Evolutionary conservation across 2,888 invertebrate genomes (phyloP), one percentile per base, ranked within the genome.

Genomic region (Gasteruption jaculator): DNA sequence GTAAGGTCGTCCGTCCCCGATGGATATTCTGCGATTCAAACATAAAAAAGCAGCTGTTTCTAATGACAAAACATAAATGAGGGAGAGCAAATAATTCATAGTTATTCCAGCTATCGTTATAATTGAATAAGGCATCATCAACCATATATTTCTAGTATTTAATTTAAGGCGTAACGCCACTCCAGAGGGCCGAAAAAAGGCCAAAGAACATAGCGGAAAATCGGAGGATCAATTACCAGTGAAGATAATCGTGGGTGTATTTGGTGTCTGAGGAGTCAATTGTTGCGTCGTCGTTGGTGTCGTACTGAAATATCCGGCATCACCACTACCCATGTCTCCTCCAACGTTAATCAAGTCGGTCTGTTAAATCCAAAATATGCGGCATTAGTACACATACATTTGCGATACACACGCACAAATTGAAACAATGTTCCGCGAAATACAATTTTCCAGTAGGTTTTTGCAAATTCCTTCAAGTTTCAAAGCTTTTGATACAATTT

Each of bases 161-260:
- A n/a, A n/a, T n/a, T n/a, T n/a, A n/a, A n/a, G n/a, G n/a, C n/a
- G n/a, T n/a, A n/a, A n/a, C n/a, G n/a, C n/a, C n/a, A n/a, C n/a
- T n/a, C n/a, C n/a, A n/a, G n/a, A n/a, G n/a, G n/a, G n/a, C n/a
- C n/a, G n/a, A n/a, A n/a, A n/a, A n/a, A n/a, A n/a, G n/a, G n/a
- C n/a, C n/a, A n/a, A n/a, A n/a, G n/a, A n/a, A n/a, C n/a, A n/a
- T n/a, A n/a, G n/a, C n/a, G n/a, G n/a, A n/a, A n/a, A n/a, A n/a
- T n/a, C n/a, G n/a, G n/a, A n/a, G n/a, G n/a, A n/a, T n/a, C n/a
- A 43, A 49, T 59, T 66, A 87, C 88, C 87, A 69, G 87, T 86
- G 68, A 89, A 79, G 71, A 86, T 85, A 70, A 90, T 89, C 55
- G 85, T 85, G 55, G 88, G 87, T 60, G 88, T 87, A 73, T 85